Evolutionary conservation across 2,797 vertebrate genomes (phyloP), one percentile per base, ranked within the genome.

Genomic region (Orientallactaga sibirica): DNA sequence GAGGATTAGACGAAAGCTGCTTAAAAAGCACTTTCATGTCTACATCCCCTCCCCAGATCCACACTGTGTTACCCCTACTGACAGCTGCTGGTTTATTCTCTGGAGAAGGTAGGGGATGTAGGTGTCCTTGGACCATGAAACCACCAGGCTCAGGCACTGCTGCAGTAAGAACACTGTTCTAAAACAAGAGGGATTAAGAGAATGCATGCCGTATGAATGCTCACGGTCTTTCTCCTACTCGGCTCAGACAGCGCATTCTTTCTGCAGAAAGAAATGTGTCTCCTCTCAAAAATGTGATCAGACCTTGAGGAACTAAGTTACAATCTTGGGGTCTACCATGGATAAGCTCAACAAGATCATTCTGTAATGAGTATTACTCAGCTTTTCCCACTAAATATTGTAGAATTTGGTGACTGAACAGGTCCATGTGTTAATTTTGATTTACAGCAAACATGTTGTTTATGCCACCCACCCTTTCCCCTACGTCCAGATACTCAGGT

Each of bases 381-480:
- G 27, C 67, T 95, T 82, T 86, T 89, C 55, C 73, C 19, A 90
- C 22, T 41, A 83, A 95, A 86, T 48, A 76, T 1, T 82, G 41
- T 16, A 89, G 70, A 88, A 91, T 55, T 88, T 52, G 64, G 76
- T 77, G 81, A 92, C 25, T 82, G 88, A 82, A 68, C 62, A 68
- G 70, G n/a, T 61, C 25, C 29, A 48, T 62, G 37, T 62, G 90
- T 92, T 92, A 67, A 19, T 78, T 95, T 87, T 70, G 29, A 84
- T 84, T 92, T 80, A 91, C 90, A 75, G 41, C 27, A 80, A 88
- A 93, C 88, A 25, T 66, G 64, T 79, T 91, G 61, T 52, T 95
- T 78, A 58, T 89, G 52, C 25, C 67, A 25, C 62, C 48, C 20
- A 76, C 27, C 82, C 64, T 86, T 4, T 79, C 58, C 25, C 77